Percentiles rank a stretch among this genome's conserved stretches.
Conservation (phyloP, 1,140 invertebrate species). For the Acromyrmex echinatior region DNA sequence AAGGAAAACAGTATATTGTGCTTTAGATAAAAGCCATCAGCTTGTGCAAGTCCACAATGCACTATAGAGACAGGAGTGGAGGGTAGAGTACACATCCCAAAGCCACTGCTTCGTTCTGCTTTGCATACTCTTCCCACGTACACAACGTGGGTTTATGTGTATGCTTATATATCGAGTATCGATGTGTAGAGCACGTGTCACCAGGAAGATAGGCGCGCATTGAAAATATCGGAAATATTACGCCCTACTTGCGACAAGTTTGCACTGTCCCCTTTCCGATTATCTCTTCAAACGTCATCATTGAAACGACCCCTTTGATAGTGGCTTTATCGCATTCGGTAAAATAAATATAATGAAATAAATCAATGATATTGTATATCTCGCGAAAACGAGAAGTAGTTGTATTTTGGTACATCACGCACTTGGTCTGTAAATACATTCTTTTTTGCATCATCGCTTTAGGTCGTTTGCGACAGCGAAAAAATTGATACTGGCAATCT, state of each 20-base stretch:
- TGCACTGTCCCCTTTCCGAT: conserved; percentile 20
- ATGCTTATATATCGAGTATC: not conserved
- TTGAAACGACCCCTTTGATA: conserved; percentile 53
- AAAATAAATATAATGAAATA: conserved; percentile 11
- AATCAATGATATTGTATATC: not conserved
- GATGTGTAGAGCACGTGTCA: conserved; percentile 45
- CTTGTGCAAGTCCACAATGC: conserved; percentile 58
- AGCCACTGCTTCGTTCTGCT: conserved; percentile 50
- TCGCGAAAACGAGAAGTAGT: not conserved
- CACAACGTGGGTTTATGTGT: not conserved
- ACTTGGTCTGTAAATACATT: not conserved
- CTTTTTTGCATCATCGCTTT: conserved; percentile 15
- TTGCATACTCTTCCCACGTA: not conserved
- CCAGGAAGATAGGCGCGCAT: conserved; percentile 66
- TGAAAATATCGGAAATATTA: conserved; percentile 79
- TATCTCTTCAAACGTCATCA: conserved; percentile 61
- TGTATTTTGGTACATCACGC: not conserved
- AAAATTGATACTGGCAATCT: conserved; percentile 74
- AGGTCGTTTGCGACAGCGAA: conserved; percentile 38
- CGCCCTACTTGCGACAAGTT: conserved; percentile 74
- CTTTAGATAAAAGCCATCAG: conserved; percentile 66
- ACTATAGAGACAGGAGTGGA: not conserved
- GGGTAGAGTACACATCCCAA: conserved; percentile 35
- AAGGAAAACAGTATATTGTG: conserved; percentile 66
- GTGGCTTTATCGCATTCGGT: not conserved